phyloP scores from a whole-genome alignment of 2,888 invertebrate species.

The Ophion ellenae region DNA sequence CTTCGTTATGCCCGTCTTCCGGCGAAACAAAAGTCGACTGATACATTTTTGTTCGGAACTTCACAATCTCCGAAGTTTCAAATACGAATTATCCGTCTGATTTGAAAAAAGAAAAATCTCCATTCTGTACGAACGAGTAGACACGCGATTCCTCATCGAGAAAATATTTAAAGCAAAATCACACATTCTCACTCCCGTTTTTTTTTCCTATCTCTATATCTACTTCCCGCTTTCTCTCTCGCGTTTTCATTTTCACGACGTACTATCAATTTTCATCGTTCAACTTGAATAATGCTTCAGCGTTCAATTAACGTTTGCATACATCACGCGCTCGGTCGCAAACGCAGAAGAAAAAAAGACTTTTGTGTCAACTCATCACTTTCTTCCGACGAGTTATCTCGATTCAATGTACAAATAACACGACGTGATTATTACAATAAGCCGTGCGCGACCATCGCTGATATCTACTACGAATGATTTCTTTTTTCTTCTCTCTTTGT shows the following conservation, averaged over 20 bases:
- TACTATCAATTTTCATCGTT: constrained; percentile 62
- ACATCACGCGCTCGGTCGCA: constrained; percentile 55
- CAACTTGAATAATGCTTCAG: constrained; percentile 70
- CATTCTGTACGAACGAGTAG: constrained; percentile 46
- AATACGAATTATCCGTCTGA: constrained; percentile 6
- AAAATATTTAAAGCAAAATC: constrained; percentile 52
- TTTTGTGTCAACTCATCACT: constrained; percentile 17
- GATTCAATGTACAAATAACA: constrained; percentile 73
- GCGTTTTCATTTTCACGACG: constrained; percentile 64
- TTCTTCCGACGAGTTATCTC: constrained; percentile 52
- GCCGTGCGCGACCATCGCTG: constrained; percentile 67
- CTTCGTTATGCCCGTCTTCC: constrained; percentile 60
- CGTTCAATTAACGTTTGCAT: constrained; percentile 67
- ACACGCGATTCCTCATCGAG: constrained; percentile 39
- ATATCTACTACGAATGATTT: constrained; percentile 60
- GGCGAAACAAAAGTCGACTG: constrained; percentile 39
- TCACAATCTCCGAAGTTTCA: constrained; percentile 24
- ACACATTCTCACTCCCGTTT: constrained; percentile 40
- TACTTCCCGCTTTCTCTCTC: constrained; percentile 47
- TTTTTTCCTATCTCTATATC: constrained; percentile 15
- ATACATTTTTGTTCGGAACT: constrained; percentile 11
- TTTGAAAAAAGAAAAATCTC: constrained; percentile 36
- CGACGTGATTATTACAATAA: constrained; percentile 70
- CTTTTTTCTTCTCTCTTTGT: constrained; percentile 51
- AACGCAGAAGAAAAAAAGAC: constrained; percentile 24